phyloP scores from a whole-genome alignment of 2,113 vertebrate genomes.

The Antechinus stuartii region DNA sequence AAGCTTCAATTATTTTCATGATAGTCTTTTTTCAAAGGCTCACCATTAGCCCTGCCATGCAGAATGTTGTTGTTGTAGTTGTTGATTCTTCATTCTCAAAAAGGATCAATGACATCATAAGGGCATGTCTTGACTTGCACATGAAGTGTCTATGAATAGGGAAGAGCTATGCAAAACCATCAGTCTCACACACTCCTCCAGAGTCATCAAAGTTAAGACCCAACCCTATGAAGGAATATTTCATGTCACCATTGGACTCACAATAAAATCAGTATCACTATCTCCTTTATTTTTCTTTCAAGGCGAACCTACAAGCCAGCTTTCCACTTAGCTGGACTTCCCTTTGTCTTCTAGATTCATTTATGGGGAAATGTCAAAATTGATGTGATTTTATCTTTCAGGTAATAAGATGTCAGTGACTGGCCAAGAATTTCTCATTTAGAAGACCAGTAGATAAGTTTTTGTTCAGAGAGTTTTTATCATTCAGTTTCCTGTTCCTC shows the following conservation, averaged over 20 bases:
- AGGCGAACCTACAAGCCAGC: neutral
- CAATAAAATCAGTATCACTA: neutral
- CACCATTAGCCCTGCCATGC: neutral
- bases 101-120: neutral
- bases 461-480: neutral
- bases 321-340: neutral
- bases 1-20: neutral
- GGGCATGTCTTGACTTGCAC: neutral
- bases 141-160: neutral
- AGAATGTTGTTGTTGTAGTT: neutral
- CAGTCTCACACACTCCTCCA: neutral
- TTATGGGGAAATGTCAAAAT: neutral
- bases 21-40: neutral
- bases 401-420: neutral
- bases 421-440: neutral
- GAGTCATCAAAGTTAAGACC: neutral
- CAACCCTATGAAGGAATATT: neutral
- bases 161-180: neutral
- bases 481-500: neutral
- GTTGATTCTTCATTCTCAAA: neutral
- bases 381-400: neutral
- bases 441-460: neutral
- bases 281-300: neutral
- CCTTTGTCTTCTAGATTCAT: neutral
- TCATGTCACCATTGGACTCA: neutral